Conservation (phyloP, 2,113 vertebrate species). For the Bungarus multicinctus region DNA sequence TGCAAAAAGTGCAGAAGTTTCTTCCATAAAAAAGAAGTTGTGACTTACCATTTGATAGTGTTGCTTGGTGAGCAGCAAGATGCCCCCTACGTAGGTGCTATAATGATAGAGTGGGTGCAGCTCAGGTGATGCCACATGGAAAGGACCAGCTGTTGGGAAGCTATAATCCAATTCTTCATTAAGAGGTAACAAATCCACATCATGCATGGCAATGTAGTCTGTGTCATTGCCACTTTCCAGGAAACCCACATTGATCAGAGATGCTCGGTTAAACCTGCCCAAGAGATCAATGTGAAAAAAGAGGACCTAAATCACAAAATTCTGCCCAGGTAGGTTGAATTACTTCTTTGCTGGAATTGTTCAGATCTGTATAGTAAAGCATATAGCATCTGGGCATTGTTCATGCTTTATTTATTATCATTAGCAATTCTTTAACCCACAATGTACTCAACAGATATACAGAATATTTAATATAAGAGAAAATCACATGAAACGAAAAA, state of each 20-base stretch:
- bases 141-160: conserved; percentile 88
- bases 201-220: conserved; percentile 97
- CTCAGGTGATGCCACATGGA: conserved; percentile 93
- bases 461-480: not conserved
- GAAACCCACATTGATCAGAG: conserved; percentile 93
- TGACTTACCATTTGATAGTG: conserved; percentile 86
- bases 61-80: conserved; percentile 92
- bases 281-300: fast-evolving
- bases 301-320: fast-evolving
- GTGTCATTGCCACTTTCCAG: conserved; percentile 92
- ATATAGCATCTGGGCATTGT: not conserved
- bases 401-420: fast-evolving
- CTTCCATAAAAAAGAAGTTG: not conserved
- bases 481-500: not conserved
- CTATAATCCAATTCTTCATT: conserved; percentile 91
- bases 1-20: no score
- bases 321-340: fast-evolving
- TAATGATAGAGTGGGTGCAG: conserved; percentile 98
- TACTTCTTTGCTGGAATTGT: no score
- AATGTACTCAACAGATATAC: not conserved
- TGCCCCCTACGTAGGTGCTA: conserved; percentile 94
- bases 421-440: not conserved
- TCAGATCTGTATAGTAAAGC: not conserved
- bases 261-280: conserved; percentile 91
- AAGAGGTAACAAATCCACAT: conserved; percentile 92